phyloP scores from a whole-genome alignment of 2,797 vertebrate species.

The Miopithecus talapoin region DNA sequence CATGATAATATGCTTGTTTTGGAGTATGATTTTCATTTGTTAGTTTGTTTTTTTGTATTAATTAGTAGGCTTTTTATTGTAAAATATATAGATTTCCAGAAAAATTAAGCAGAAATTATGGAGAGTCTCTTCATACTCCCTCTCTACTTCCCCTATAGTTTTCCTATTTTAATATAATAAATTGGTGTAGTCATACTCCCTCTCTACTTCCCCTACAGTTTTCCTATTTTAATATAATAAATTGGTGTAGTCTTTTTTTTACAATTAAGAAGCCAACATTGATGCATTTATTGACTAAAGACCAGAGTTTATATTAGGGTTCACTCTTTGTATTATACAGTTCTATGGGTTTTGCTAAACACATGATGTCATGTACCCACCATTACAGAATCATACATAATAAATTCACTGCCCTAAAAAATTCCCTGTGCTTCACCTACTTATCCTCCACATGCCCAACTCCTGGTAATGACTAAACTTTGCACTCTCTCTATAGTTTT shows the following conservation, averaged over 20 bases:
- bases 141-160: neutral
- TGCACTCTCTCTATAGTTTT: neutral
- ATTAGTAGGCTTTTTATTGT: neutral
- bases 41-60: neutral
- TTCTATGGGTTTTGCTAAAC: neutral
- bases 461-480: neutral
- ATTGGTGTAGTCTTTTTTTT: neutral
- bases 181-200: neutral
- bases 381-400: neutral
- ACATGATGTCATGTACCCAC: neutral
- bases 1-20: neutral
- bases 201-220: neutral
- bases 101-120: neutral
- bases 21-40: neutral
- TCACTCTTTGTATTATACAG: neutral
- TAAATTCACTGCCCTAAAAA: neutral
- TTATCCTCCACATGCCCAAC: fast-evolving
- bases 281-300: neutral
- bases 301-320: neutral
- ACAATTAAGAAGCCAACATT: neutral
- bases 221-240: neutral
- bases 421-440: neutral
- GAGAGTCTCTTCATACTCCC: neutral
- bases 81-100: neutral
- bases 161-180: neutral